Evolutionary conservation across 2,888 invertebrate species (phyloP).

Genomic region (Sinopyrophorus schimmeli): DNA sequence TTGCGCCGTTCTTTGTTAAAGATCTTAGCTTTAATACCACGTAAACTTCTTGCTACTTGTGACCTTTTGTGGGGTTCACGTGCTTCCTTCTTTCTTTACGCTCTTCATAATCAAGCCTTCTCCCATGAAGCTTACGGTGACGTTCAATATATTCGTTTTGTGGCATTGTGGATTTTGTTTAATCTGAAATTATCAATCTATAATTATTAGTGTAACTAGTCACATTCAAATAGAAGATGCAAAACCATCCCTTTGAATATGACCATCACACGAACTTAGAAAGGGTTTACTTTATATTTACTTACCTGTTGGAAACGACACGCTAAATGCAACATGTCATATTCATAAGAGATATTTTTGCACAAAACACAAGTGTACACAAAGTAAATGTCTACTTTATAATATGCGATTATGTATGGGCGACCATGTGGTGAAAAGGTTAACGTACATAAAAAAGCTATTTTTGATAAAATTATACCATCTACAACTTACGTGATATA

Average conservation of each 20-base stretch:
- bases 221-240: conserved; percentile 47
- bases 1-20: conserved; percentile 95
- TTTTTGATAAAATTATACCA: too few species aligned
- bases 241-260: conserved; percentile 50
- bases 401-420: too few species aligned
- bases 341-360: conserved; percentile 48
- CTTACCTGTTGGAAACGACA: conserved; percentile 43
- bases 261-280: conserved; percentile 45
- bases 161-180: conserved; percentile 71
- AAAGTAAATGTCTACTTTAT: too few species aligned
- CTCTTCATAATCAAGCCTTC: conserved; percentile 97
- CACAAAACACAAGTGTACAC: neutral
- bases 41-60: conserved; percentile 85
- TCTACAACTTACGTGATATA: too few species aligned
- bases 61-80: conserved; percentile 91
- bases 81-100: conserved; percentile 94
- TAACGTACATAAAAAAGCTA: too few species aligned
- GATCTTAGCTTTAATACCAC: conserved; percentile 96
- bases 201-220: conserved; percentile 38
- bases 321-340: conserved; percentile 46
- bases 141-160: conserved; percentile 99
- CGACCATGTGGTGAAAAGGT: too few species aligned
- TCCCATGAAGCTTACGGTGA: conserved; percentile 93
- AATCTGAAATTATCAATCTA: conserved; percentile 34
- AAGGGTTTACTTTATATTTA: conserved; percentile 26